Evolutionary conservation across 1,140 invertebrate species (phyloP).

Genomic region (Zaprionus davidi): DNA sequence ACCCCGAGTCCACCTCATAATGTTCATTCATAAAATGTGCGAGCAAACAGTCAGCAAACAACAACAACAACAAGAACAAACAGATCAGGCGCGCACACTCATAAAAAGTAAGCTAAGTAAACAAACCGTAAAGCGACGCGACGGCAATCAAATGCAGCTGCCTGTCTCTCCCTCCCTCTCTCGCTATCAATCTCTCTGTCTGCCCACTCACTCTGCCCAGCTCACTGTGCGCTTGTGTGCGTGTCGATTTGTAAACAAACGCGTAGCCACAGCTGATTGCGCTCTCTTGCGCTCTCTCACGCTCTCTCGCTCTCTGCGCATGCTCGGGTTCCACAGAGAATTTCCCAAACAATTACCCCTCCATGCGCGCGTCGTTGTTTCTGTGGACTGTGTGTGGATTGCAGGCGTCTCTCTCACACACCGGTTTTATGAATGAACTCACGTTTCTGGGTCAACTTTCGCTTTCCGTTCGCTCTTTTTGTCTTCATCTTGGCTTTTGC

Average conservation of each 20-base stretch:
- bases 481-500: conserved; percentile 22
- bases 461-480: conserved; percentile 39
- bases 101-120: conserved; percentile 77
- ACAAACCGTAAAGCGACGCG: conserved; percentile 64
- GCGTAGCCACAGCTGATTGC: conserved; percentile 46
- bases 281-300: conserved; percentile 30
- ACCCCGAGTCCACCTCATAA: conserved; percentile 23
- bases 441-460: conserved; percentile 76
- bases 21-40: conserved; percentile 76
- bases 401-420: conserved; percentile 49
- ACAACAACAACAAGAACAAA: conserved; percentile 29
- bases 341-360: conserved; percentile 83
- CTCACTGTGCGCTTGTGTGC: conserved; percentile 40
- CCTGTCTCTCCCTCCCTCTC: not conserved
- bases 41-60: conserved; percentile 47
- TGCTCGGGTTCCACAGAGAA: conserved; percentile 62
- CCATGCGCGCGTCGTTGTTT: conserved; percentile 17
- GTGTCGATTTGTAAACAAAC: conserved; percentile 64
- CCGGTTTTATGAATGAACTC: conserved; percentile 62
- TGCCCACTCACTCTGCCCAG: not conserved
- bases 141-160: conserved; percentile 20
- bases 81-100: conserved; percentile 42
- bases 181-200: not conserved
- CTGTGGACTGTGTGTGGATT: conserved; percentile 51
- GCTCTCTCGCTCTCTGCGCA: conserved; percentile 49